phyloP scores from a whole-genome alignment of 2,888 invertebrate species.

The Xestia ashworthii region DNA sequence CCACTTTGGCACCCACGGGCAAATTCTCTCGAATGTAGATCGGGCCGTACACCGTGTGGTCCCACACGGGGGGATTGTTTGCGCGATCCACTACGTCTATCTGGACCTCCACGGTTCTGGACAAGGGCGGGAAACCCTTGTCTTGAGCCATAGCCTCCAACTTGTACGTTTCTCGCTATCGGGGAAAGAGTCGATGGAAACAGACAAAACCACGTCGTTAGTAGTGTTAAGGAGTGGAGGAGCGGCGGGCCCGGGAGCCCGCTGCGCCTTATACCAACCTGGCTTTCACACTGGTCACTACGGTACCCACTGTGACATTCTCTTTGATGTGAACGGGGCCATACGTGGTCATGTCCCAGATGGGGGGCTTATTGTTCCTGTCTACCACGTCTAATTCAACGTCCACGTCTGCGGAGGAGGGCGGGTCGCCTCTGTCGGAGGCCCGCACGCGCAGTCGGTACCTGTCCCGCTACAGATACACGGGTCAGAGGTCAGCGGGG shows the following conservation, averaged over 20 bases:
- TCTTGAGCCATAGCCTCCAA: conserved; percentile 99
- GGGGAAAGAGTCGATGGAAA: conserved; percentile 92
- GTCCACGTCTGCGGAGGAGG: conserved; percentile 98
- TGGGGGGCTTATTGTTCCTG: conserved; percentile 99
- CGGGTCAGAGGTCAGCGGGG: conserved; percentile 93
- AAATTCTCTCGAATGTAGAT: conserved; percentile 99
- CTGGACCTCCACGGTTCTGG: conserved; percentile 99
- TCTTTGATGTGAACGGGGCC: conserved; percentile 99
- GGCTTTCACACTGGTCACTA: conserved; percentile 99
- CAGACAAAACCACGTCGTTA: conserved; percentile 93
- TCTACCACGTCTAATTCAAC: conserved; percentile 99
- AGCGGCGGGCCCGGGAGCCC: conserved; percentile 88
- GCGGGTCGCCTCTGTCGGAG: conserved; percentile 98
- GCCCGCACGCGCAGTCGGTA: conserved; percentile 99
- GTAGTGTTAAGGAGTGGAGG: conserved; percentile 91
- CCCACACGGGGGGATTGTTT: conserved; percentile 99
- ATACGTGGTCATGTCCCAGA: conserved; percentile 98
- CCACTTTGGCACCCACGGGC: conserved; percentile 99
- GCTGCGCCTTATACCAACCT: conserved; percentile 96
- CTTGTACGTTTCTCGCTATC: conserved; percentile 99
- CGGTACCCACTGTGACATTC: conserved; percentile 99
- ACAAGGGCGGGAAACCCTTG: conserved; percentile 98
- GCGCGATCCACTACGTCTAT: conserved; percentile 99
- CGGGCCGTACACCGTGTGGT: conserved; percentile 98
- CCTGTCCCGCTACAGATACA: conserved; percentile 98